These are phyloP conservation scores for Volucella zonaria DNA, from an alignment of 2,888 invertebrate genomes.

Conservation along the genomic window DNA sequence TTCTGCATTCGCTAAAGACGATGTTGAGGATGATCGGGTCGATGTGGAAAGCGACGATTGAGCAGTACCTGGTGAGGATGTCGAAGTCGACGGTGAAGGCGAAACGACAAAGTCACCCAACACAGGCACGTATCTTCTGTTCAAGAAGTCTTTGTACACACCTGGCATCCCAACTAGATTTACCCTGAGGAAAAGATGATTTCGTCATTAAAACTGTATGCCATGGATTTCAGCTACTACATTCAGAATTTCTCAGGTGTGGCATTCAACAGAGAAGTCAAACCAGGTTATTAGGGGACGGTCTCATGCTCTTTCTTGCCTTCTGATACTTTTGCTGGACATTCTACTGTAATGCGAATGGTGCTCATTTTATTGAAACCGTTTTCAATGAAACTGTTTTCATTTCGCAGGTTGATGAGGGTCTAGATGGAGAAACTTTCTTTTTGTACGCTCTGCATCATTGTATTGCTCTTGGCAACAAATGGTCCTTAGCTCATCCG, in stretches of 20 bases:
- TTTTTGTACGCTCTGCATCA: constrained; percentile 96
- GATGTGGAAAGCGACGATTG: constrained; percentile 87
- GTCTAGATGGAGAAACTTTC: no score
- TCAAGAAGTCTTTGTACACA: constrained; percentile 89
- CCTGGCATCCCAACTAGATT: constrained; percentile 87
- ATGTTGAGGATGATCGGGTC: constrained; percentile 87
- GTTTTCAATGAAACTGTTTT: constrained; percentile 99
- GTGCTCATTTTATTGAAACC: constrained; percentile 88
- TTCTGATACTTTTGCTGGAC: constrained; percentile 97
- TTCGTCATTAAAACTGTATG: constrained; percentile 96
- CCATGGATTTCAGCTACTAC: constrained; percentile 99
- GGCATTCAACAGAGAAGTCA: constrained; percentile 93
- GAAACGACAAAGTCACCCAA: constrained; percentile 91
- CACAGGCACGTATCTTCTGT: constrained; percentile 94
- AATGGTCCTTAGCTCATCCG: constrained; percentile 91
- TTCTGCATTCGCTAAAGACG: constrained; percentile 83
- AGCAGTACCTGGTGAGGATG: constrained; percentile 85
- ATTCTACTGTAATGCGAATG: constrained; percentile 93
- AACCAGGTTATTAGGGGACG: constrained; percentile 95
- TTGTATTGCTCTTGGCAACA: constrained; percentile 94
- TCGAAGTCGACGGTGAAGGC: constrained; percentile 84
- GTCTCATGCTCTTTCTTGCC: constrained; percentile 97
- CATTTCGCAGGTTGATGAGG: no score
- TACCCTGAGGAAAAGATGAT: constrained; percentile 91
- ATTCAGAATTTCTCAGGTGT: no score